These are phyloP conservation scores for Erynnis tages DNA, from an alignment of 2,888 invertebrate species.

Conservation along the genomic window DNA sequence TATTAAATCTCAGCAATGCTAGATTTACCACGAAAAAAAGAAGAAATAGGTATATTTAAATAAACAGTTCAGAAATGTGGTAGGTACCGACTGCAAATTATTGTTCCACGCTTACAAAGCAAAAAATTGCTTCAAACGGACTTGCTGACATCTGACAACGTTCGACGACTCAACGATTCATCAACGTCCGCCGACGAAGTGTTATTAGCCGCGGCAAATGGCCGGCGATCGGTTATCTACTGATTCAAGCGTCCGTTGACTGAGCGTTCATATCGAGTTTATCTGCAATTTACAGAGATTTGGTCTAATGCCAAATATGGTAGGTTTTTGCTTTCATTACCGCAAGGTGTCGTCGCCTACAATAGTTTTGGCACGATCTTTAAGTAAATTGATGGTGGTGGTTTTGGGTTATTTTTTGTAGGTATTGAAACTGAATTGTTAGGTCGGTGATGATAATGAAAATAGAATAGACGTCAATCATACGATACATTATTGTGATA, in stretches of 20 bases:
- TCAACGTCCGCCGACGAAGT: constrained; percentile 41
- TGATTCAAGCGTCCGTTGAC: constrained; percentile 32
- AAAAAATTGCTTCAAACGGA: constrained; percentile 44
- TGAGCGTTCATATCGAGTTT: constrained; percentile 27
- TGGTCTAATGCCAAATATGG: not conserved
- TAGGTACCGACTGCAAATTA: not conserved
- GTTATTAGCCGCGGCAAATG: constrained; percentile 60
- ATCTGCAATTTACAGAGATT: constrained; percentile 8
- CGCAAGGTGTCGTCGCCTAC: not conserved
- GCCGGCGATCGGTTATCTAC: constrained; percentile 56
- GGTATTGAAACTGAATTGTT: no score
- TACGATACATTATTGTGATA: no score
- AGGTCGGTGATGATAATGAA: no score
- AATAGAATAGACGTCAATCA: no score
- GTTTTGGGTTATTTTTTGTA: no score
- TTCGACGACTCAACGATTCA: constrained; percentile 49
- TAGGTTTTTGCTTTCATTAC: constrained; percentile 11
- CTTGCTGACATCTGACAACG: constrained; percentile 55
- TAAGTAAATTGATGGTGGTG: no score
- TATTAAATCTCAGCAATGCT: no score
- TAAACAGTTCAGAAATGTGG: not conserved
- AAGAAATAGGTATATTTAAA: no score
- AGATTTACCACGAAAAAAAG: no score
- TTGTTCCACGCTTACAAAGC: not conserved
- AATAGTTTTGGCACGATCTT: no score